Evolutionary conservation across 2,113 vertebrate species (phyloP).

Genomic region (Octodon degus): DNA sequence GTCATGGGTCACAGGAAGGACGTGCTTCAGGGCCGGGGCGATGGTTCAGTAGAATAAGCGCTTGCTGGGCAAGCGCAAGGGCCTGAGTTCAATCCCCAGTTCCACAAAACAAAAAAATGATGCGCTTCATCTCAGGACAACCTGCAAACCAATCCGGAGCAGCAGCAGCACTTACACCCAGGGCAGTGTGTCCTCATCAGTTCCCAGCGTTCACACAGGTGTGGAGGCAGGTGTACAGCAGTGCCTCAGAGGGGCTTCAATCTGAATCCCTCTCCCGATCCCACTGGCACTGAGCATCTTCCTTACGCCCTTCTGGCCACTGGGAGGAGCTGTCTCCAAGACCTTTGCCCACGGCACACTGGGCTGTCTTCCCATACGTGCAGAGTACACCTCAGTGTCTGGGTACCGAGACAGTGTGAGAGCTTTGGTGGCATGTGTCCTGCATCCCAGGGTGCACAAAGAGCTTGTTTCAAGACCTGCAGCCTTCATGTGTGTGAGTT

Average conservation of each 20-base stretch:
- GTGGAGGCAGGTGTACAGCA: neutral
- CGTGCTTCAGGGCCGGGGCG: too few species aligned
- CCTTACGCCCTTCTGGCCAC: neutral
- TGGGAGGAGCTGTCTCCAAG: rapidly evolving
- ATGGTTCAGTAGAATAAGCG: too few species aligned
- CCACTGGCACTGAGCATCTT: neutral
- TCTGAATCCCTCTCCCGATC: rapidly evolving
- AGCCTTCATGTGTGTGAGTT: neutral
- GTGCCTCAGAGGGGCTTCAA: rapidly evolving
- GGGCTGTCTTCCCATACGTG: neutral
- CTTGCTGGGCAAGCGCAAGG: too few species aligned
- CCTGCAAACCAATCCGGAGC: rapidly evolving
- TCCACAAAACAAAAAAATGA: too few species aligned
- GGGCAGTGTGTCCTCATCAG: rapidly evolving
- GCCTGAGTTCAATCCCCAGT: too few species aligned
- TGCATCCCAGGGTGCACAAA: neutral
- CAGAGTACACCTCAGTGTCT: neutral
- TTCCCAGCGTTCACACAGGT: too few species aligned
- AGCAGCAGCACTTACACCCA: rapidly evolving
- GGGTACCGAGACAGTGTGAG: rapidly evolving
- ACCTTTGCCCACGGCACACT: too few species aligned
- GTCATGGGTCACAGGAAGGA: neutral
- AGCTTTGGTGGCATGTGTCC: too few species aligned
- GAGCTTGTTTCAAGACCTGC: neutral
- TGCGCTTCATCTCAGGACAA: neutral